A percentile compares a stretch with the other conserved stretches of the same genome.
Conservation (phyloP, 2,888 invertebrate genomes). For the Nineta flava region DNA sequence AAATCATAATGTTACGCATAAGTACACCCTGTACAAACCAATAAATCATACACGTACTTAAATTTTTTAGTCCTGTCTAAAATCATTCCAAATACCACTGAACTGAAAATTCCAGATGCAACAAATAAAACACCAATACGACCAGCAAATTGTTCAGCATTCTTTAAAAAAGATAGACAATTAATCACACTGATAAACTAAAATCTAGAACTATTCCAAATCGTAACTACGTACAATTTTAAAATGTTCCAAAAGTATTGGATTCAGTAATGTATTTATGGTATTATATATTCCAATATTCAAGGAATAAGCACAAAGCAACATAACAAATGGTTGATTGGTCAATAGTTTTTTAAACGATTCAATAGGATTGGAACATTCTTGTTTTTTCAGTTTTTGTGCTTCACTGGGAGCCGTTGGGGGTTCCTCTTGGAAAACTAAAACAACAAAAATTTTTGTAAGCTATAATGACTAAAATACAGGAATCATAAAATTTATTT, state of each 20-base stretch:
- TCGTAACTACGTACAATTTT: conserved; percentile 13
- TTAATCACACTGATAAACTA: background rate
- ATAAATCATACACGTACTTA: conserved; percentile 38
- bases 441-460: too few species aligned
- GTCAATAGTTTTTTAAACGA: conserved; percentile 26
- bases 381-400: conserved; percentile 26
- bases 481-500: too few species aligned
- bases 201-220: background rate
- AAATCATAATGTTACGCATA: too few species aligned
- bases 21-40: too few species aligned
- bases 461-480: too few species aligned
- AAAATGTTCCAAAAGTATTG: conserved; percentile 17
- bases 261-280: conserved; percentile 39
- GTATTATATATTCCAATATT: conserved; percentile 52
- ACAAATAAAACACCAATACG: conserved; percentile 38
- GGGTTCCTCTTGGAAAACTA: conserved; percentile 35
- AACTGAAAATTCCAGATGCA: conserved; percentile 38
- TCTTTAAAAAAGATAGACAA: conserved; percentile 17
- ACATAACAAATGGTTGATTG: conserved; percentile 32
- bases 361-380: conserved; percentile 2
- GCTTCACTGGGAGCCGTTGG: conserved; percentile 36
- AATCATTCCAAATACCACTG: conserved; percentile 37
- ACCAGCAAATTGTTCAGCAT: conserved; percentile 31
- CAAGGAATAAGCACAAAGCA: conserved; percentile 39
- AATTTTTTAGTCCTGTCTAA: conserved; percentile 40